Percentiles rank a stretch among this genome's conserved stretches.
phyloP scores from a whole-genome alignment of 2,888 invertebrate species.

The Habrosyne pyritoides region DNA sequence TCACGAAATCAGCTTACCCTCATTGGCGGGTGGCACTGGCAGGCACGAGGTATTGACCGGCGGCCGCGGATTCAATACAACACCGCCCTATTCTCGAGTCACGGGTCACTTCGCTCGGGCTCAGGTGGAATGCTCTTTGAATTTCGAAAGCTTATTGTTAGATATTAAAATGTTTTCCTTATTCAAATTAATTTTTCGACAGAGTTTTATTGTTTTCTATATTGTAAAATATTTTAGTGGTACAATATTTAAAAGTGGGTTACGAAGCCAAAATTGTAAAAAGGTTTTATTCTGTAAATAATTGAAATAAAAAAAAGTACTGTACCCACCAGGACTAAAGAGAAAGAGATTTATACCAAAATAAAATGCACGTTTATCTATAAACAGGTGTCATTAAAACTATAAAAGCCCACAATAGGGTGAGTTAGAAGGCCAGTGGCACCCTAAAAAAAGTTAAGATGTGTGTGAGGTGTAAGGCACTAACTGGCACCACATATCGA shows the following conservation, averaged over 20 bases:
- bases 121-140: constrained; percentile 45
- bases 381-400: neutral
- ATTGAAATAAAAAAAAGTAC: no score
- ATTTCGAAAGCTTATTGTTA: constrained; percentile 41
- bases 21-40: constrained; percentile 62
- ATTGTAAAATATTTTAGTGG: neutral
- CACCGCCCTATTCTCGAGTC: constrained; percentile 20
- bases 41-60: constrained; percentile 74
- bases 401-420: constrained; percentile 3
- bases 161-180: constrained; percentile 19
- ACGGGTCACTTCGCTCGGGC: constrained; percentile 48
- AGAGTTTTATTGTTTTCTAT: neutral
- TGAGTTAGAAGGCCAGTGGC: constrained; percentile 25
- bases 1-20: constrained; percentile 62
- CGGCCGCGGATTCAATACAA: constrained; percentile 36
- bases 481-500: constrained; percentile 52
- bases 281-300: no score
- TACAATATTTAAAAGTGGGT: neutral
- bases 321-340: neutral
- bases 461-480: constrained; percentile 33
- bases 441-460: constrained; percentile 36
- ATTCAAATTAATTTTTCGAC: constrained; percentile 10
- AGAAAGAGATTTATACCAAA: neutral
- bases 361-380: neutral
- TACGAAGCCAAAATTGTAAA: no score